These are phyloP conservation scores for Phaonia tiefii DNA, from an alignment of 2,888 invertebrate species.

Conservation along the genomic window DNA sequence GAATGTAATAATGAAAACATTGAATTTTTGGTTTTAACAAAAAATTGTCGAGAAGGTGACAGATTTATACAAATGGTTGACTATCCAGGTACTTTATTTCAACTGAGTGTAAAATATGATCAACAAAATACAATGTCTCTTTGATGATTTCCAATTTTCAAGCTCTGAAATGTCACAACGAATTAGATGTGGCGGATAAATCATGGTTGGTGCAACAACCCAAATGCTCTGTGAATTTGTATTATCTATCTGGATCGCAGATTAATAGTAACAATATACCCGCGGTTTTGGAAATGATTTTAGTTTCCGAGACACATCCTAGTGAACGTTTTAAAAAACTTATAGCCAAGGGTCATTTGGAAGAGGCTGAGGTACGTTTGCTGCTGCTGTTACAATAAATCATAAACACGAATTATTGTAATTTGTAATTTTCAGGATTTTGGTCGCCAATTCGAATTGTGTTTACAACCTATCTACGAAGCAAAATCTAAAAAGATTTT, in stretches of 20 bases:
- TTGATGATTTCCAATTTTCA: background rate
- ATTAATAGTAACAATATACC: slow-evolving; percentile 70
- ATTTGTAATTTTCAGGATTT: slow-evolving; percentile 73
- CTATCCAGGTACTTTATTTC: slow-evolving; percentile 75
- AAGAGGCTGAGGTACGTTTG: slow-evolving; percentile 77
- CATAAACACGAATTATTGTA: background rate
- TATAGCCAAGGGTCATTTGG: slow-evolving; percentile 78
- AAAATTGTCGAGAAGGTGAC: slow-evolving; percentile 65
- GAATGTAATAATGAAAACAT: slow-evolving; percentile 76
- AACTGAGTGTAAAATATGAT: too few relatives aligned
- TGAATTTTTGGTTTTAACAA: slow-evolving; percentile 77
- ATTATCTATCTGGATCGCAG: slow-evolving; percentile 75
- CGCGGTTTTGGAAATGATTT: slow-evolving; percentile 77
- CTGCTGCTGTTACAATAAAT: slow-evolving; percentile 66
- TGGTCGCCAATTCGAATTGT: slow-evolving; percentile 77
- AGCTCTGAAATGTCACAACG: slow-evolving; percentile 77
- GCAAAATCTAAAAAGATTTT: slow-evolving; percentile 77
- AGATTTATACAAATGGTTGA: slow-evolving; percentile 77
- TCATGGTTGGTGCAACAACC: slow-evolving; percentile 79
- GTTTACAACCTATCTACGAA: slow-evolving; percentile 79
- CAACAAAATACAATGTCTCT: background rate
- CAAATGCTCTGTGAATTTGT: slow-evolving; percentile 78
- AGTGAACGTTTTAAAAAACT: slow-evolving; percentile 79
- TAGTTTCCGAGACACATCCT: slow-evolving; percentile 79
- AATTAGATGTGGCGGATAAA: slow-evolving; percentile 74